Evolutionary conservation across 1,140 invertebrate genomes (phyloP).

Genomic region (Colletes latitarsis): DNA sequence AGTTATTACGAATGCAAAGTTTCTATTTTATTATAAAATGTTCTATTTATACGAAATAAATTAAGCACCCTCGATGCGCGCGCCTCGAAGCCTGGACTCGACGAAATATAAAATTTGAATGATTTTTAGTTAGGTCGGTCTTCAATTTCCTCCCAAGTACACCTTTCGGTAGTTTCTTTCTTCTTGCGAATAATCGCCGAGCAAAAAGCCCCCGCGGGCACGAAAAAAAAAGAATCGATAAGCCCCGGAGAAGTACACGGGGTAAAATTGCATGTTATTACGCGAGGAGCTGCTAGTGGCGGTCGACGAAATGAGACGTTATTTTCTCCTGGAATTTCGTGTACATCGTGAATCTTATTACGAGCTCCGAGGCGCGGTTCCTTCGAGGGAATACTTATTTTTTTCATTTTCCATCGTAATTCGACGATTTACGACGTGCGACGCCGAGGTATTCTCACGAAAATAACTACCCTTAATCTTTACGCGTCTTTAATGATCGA

Average conservation of each 20-base stretch:
- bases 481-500: slow-evolving; percentile 18
- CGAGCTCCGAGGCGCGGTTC: slow-evolving; percentile 12
- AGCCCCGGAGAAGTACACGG: slow-evolving; percentile 3
- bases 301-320: slow-evolving; percentile 68
- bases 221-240: slow-evolving; percentile 7
- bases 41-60: too few relatives aligned
- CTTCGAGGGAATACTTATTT: slow-evolving; percentile 7
- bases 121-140: too few relatives aligned
- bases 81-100: too few relatives aligned
- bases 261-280: slow-evolving; percentile 68
- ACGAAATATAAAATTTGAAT: too few relatives aligned
- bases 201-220: not conserved
- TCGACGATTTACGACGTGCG: slow-evolving; percentile 38
- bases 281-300: slow-evolving; percentile 60
- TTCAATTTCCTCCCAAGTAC: too few relatives aligned
- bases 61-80: too few relatives aligned
- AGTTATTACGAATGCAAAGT: too few relatives aligned
- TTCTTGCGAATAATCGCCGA: not conserved
- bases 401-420: slow-evolving; percentile 23
- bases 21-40: too few relatives aligned
- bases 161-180: too few relatives aligned
- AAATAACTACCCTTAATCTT: slow-evolving; percentile 7
- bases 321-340: slow-evolving; percentile 68
- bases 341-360: slow-evolving; percentile 51
- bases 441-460: not conserved